Base-by-base conservation (phyloP, 2,888 invertebrate species). In the Enchytraeus crypticus region DNA sequence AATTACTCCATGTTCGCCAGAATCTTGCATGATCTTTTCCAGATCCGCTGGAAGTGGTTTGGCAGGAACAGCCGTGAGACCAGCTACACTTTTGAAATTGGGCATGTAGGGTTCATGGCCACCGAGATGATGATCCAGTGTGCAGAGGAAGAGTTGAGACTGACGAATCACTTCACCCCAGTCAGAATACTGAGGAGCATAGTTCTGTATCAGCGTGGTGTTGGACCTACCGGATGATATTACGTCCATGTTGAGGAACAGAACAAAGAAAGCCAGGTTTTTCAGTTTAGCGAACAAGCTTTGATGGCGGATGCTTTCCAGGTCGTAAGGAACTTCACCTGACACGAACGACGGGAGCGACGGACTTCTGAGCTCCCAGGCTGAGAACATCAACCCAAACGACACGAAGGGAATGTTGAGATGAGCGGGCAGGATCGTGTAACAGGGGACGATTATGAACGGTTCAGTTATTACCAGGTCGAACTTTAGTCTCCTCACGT, bases 21-120 rank as follows among this genome's bases (percentile, higher is more conserved):
- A 27, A 0, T 14, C 29, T 3, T 26, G 23, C 5, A 53, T 34
- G 38, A 59, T 53, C 3, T 29, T 8, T 26, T 34, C 27, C 30
- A 49, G 51, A 21, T 49, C 29, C 8, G 27, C 26, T 14, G 61
- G 54, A 3, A 58, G 43, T 57, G 11, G 65, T 8, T 62, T 60
- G 0, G 66, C 56, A 5, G 64, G 53, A 26, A 32, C 57, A 5
- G 65, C 59, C 3, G 62, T 54, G 5, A 70, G 29, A n/a, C 68
- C 67, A 14, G 70, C 70, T 43, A 68, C 63, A 11, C 49, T 49
- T 14, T 64, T 65, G 8, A 63, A 49, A 53, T 71, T 67, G 11
- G 70, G 69, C 51, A 67, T 51, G 5, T 49, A 4, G 2, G 69
- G 65, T 5, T 53, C 29, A 1, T 69, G 67, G 45, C 62, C 68